Percentiles rank a stretch among this genome's conserved stretches.
Evolutionary conservation across 2,797 vertebrate genomes (phyloP).

Genomic region (Malurus leucopterus): DNA sequence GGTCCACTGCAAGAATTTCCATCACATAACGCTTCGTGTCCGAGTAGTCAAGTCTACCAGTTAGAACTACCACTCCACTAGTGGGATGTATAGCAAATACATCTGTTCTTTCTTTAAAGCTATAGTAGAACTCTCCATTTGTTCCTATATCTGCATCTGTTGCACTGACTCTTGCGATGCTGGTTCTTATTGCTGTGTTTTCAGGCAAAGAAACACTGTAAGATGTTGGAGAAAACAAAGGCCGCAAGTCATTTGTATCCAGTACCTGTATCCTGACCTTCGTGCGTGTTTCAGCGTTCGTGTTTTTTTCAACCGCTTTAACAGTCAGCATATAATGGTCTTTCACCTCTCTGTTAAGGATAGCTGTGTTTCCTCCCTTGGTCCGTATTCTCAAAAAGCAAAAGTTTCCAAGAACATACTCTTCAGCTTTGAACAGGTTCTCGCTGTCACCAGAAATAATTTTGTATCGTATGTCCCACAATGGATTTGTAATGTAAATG

Average conservation of each 20-base stretch:
- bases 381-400: slow-evolving; percentile 97
- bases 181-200: slow-evolving; percentile 89
- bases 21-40: slow-evolving; percentile 88
- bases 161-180: slow-evolving; percentile 90
- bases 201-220: slow-evolving; percentile 93
- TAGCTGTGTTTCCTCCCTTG: slow-evolving; percentile 97
- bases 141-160: slow-evolving; percentile 98
- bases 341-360: slow-evolving; percentile 95
- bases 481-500: slow-evolving; percentile 81
- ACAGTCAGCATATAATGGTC: slow-evolving; percentile 91
- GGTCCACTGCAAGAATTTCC: slow-evolving; percentile 94
- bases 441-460: slow-evolving; percentile 96
- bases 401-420: slow-evolving; percentile 91
- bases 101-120: slow-evolving; percentile 93
- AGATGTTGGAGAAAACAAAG: slow-evolving; percentile 95
- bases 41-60: slow-evolving; percentile 86
- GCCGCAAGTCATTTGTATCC: slow-evolving; percentile 96
- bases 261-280: slow-evolving; percentile 89
- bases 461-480: slow-evolving; percentile 95
- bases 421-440: slow-evolving; percentile 98
- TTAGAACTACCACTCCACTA: slow-evolving; percentile 89
- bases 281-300: slow-evolving; percentile 83
- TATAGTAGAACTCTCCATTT: slow-evolving; percentile 97
- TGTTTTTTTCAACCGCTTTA: slow-evolving; percentile 89
- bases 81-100: slow-evolving; percentile 96